phyloP scores from a whole-genome alignment of 2,888 invertebrate species.

The Hirtodrosophila duncani region DNA sequence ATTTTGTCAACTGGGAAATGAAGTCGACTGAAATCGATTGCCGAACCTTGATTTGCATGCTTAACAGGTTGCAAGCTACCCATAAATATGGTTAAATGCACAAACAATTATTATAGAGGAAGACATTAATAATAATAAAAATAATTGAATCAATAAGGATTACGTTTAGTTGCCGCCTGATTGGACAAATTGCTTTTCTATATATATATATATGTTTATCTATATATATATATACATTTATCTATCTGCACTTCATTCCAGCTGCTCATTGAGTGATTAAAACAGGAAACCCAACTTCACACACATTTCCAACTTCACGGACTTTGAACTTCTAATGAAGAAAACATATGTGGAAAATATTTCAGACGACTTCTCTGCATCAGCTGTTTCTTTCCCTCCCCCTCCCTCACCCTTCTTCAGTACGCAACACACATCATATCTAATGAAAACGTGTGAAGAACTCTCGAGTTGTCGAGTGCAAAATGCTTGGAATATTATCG shows the following conservation, averaged over 20 bases:
- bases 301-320: no score
- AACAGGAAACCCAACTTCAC: constrained; percentile 1
- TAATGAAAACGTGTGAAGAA: background rate
- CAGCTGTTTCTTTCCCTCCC: background rate
- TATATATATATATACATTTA: no score
- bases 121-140: no score
- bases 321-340: no score
- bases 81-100: background rate
- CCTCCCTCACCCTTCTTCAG: background rate
- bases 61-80: background rate
- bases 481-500: constrained; percentile 4
- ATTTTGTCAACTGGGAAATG: no score
- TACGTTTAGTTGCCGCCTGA: background rate
- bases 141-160: no score
- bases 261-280: constrained; percentile 8
- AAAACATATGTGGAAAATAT: no score
- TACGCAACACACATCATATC: background rate
- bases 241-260: background rate
- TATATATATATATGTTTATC: no score
- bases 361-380: background rate
- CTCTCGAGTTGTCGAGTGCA: constrained; percentile 1
- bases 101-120: no score
- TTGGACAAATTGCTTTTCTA: constrained; percentile 6
- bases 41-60: background rate
- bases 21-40: background rate